Conservation (phyloP, 2,113 vertebrate genomes). For the Telmatochromis sp. region DNA sequence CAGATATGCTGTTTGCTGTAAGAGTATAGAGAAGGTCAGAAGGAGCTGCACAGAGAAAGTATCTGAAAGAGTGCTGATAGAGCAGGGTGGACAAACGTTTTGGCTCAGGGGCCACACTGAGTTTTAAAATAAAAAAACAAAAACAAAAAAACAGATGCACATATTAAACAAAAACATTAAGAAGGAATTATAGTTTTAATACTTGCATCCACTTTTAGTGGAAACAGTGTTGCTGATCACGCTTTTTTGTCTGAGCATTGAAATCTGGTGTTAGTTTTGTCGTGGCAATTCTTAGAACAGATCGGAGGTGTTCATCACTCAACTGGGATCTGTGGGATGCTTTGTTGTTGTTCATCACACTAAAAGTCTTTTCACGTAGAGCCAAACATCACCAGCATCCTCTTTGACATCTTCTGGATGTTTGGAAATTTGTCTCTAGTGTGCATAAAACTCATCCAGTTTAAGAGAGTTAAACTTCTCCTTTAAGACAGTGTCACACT, state of each 20-base stretch:
- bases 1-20: neutral
- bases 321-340: neutral
- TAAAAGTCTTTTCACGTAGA: fast-evolving
- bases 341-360: neutral
- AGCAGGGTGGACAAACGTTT: neutral
- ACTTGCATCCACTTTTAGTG: neutral
- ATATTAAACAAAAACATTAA: neutral
- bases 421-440: neutral
- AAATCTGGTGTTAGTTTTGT: neutral
- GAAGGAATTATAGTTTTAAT: neutral
- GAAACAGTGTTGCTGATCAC: neutral
- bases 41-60: neutral
- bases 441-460: neutral
- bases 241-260: neutral
- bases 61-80: neutral
- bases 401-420: neutral
- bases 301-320: neutral
- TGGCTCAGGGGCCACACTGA: neutral
- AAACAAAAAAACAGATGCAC: neutral
- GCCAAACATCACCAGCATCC: neutral
- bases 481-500: neutral
- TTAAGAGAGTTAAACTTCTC: neutral
- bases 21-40: neutral
- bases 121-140: neutral
- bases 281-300: neutral